Base-by-base conservation (phyloP, 1,140 invertebrate genomes). In the Drosophila navojoa region DNA sequence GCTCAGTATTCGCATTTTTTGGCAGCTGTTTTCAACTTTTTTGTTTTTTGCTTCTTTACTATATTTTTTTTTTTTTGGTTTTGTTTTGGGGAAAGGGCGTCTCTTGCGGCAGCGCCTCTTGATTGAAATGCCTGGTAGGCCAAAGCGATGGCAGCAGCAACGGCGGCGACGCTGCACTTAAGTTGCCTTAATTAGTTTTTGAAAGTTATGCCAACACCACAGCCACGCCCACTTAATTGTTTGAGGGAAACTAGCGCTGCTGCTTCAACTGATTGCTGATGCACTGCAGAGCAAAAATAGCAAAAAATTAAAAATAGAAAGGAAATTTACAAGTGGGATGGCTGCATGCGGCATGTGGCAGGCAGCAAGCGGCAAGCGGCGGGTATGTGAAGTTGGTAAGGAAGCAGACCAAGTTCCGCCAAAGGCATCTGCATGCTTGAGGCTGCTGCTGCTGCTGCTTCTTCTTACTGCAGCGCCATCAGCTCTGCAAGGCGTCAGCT, bases 141-240 rank as follows among this genome's bases (percentile, higher is more conserved):
- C 79, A 81, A 66, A 54, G 29, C 19, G 66, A 58, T 44, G 67
- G 59, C 22, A 44, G 32, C 35, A 50, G 10, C n/a, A 19, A 27
- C 25, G 52, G 52, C 60, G 69, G 42, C 61, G 42, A 40, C 57
- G 80, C 79, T 79, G 78, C 77, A 82, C 86, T 90, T 90, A 90
- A 90, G 81, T 90, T 90, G 87, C 81, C 86, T 90, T 90, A 90
- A 90, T 90, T 90, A 90, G 86, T 90, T 90, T 90, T 82, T 79
- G 76, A 89, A 87, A 87, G 84, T 87, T 87, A 87, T 89, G 82
- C 82, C 82, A 87, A 81, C 82, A 75, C 76, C 79, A 71, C 68
- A 68, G 76, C 69, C 82, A 87, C 82, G 82, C 82, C 82, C 79
- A 71, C 73, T 89, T 89, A 89, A 87, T 87, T 84, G 72, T 64